Evolutionary conservation across 1,140 invertebrate species (phyloP).

Genomic region (Drosophila oshimai): DNA sequence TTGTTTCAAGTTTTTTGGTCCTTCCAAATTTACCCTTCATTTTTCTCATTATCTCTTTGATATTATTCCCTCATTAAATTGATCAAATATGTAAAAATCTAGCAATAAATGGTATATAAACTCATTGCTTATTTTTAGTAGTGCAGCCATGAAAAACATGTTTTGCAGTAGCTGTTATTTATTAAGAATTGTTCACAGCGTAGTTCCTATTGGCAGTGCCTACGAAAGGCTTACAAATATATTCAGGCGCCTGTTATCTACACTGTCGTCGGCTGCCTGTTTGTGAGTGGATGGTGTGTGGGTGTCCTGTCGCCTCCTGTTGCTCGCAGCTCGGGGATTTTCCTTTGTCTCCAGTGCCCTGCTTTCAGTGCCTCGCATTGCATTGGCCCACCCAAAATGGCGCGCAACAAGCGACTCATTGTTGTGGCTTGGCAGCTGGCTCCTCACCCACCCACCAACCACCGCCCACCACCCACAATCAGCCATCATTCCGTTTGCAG

Average conservation of each 20-base stretch:
- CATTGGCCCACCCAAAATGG: slow-evolving; percentile 30
- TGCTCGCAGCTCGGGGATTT: slow-evolving; percentile 21
- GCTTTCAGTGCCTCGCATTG: slow-evolving; percentile 22
- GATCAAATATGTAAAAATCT: too few relatives aligned
- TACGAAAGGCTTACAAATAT: slow-evolving; percentile 49
- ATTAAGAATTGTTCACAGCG: not conserved
- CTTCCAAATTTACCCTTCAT: too few relatives aligned
- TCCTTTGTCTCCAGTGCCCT: not conserved
- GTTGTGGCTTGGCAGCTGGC: not conserved
- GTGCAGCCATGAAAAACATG: too few relatives aligned
- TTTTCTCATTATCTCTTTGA: too few relatives aligned
- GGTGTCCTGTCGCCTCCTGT: slow-evolving; percentile 55
- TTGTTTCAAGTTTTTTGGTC: too few relatives aligned
- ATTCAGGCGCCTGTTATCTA: slow-evolving; percentile 23
- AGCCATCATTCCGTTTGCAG: not conserved
- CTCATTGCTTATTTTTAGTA: too few relatives aligned
- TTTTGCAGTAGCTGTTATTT: not conserved
- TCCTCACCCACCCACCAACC: not conserved
- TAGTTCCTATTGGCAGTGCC: not conserved
- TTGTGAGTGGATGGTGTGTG: not conserved
- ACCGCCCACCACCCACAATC: too few relatives aligned
- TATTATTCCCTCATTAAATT: too few relatives aligned
- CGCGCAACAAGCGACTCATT: slow-evolving; percentile 59
- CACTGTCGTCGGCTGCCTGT: slow-evolving; percentile 33
- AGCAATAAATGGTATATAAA: too few relatives aligned